phyloP scores from a whole-genome alignment of 2,888 invertebrate species.

The Celastrina argiolus region DNA sequence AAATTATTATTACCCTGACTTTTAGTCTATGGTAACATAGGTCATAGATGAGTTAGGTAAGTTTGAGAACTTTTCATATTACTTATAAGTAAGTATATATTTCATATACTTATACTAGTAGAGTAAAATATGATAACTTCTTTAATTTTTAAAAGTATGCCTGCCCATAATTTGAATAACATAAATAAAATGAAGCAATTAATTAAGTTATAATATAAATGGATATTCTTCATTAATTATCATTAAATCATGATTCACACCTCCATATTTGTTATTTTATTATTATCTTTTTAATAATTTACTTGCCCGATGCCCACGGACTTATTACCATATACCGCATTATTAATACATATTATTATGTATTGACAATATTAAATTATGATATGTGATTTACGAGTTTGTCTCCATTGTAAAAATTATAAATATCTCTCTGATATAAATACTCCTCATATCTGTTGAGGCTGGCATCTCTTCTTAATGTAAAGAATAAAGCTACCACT shows the following conservation, averaged over 20 bases:
- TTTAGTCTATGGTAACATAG: background rate
- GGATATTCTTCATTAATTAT: slow-evolving; percentile 19
- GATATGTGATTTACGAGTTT: background rate
- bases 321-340: slow-evolving; percentile 4
- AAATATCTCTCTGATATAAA: too few species aligned
- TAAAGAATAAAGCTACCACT: too few species aligned
- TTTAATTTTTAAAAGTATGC: background rate
- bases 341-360: background rate
- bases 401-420: background rate
- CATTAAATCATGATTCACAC: slow-evolving; percentile 14
- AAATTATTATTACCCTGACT: slow-evolving; percentile 13
- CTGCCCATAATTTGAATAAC: background rate
- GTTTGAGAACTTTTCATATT: background rate
- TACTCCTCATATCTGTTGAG: too few species aligned
- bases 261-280: slow-evolving; percentile 3
- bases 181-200: slow-evolving; percentile 10
- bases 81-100: too few species aligned
- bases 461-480: too few species aligned
- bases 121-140: too few species aligned
- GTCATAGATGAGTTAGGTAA: background rate
- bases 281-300: slow-evolving; percentile 2
- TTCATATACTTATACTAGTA: too few species aligned
- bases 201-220: background rate
- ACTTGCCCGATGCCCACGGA: background rate
- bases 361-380: slow-evolving; percentile 5